Conservation (phyloP, 2,888 invertebrate genomes). For the Parnassius glacialis region DNA sequence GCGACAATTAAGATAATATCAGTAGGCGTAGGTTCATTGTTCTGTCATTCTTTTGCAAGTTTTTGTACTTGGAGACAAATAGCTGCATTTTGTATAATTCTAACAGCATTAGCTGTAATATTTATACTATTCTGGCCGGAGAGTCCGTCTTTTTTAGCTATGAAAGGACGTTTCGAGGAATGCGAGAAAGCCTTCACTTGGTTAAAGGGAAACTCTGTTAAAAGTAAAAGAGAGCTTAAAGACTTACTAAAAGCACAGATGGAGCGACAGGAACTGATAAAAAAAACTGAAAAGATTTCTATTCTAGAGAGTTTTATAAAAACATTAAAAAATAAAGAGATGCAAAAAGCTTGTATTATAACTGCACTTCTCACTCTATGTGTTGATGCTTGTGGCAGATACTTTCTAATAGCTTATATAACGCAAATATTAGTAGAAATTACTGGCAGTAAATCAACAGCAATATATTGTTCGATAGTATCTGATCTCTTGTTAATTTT, state of each 20-base stretch:
- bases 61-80: slow-evolving; percentile 44
- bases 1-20: slow-evolving; percentile 37
- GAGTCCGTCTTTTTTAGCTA: slow-evolving; percentile 43
- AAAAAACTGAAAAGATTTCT: slow-evolving; percentile 3
- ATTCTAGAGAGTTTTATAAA: slow-evolving; percentile 21
- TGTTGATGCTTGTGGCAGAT: slow-evolving; percentile 40
- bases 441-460: no score
- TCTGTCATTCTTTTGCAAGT: slow-evolving; percentile 40
- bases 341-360: slow-evolving; percentile 37
- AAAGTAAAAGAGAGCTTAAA: slow-evolving; percentile 36
- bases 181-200: slow-evolving; percentile 41
- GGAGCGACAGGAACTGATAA: slow-evolving; percentile 15
- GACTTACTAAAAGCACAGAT: slow-evolving; percentile 31
- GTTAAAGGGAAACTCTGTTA: slow-evolving; percentile 35
- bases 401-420: no score
- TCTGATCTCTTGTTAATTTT: no score
- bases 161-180: slow-evolving; percentile 43
- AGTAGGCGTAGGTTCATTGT: slow-evolving; percentile 35
- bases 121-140: slow-evolving; percentile 45
- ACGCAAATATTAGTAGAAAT: no score
- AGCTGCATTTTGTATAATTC: slow-evolving; percentile 31
- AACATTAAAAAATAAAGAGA: slow-evolving; percentile 33
- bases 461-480: no score
- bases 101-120: slow-evolving; percentile 28
- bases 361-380: slow-evolving; percentile 34